Evolutionary conservation across 2,888 invertebrate species (phyloP).

Genomic region (Holacanthella duospinosa): DNA sequence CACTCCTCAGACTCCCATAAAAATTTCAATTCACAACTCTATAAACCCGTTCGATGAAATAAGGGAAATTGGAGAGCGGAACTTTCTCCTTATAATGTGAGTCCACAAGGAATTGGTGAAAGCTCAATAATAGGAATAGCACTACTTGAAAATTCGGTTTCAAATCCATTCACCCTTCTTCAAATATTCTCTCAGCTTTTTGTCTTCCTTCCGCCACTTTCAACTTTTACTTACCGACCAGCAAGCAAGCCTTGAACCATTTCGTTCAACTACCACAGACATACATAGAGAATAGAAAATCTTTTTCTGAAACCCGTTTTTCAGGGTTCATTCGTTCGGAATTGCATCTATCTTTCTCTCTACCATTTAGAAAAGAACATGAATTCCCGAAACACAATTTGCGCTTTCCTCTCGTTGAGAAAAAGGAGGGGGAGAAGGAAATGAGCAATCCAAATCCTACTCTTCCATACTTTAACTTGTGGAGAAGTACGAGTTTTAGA

Average conservation of each 20-base stretch:
- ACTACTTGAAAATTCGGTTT: not conserved
- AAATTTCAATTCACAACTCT: not conserved
- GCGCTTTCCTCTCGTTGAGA: constrained; percentile 6
- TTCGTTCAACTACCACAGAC: not conserved
- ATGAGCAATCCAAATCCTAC: constrained; percentile 18
- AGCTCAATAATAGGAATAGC: no score
- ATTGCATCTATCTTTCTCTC: constrained; percentile 17
- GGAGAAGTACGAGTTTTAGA: no score
- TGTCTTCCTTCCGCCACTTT: constrained; percentile 4
- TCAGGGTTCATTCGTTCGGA: constrained; percentile 22
- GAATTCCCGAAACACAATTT: constrained; percentile 24
- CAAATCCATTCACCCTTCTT: not conserved
- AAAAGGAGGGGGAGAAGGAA: constrained; percentile 15
- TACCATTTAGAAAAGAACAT: constrained; percentile 18
- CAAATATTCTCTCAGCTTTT: not conserved
- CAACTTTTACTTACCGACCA: constrained; percentile 3
- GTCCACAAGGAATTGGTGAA: not conserved
- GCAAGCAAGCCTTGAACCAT: not conserved
- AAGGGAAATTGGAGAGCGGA: no score
- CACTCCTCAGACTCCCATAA: not conserved
- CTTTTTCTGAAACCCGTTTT: constrained; percentile 12
- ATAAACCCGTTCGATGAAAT: no score
- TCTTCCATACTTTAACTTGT: not conserved
- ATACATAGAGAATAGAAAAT: not conserved
- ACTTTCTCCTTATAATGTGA: not conserved